Evolutionary conservation across 2,888 invertebrate species (phyloP).

Genomic region (Drosophila falleni): DNA sequence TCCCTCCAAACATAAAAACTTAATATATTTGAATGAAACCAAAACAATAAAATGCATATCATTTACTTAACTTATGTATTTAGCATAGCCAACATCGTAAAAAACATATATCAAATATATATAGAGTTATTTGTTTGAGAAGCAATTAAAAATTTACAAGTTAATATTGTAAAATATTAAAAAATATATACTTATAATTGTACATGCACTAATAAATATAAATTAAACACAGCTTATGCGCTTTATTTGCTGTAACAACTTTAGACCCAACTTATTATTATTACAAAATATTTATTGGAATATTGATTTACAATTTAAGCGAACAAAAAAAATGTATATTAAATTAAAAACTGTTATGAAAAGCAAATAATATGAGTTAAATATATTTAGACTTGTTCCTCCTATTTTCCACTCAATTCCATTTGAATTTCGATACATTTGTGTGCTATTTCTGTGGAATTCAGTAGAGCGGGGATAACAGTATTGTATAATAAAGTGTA

Average conservation of each 20-base stretch:
- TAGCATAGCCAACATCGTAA: conserved; percentile 29
- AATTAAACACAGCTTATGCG: conserved; percentile 43
- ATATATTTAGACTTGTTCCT: conserved; percentile 17
- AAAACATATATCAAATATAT: conserved; percentile 40
- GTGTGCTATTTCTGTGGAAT: conserved; percentile 1
- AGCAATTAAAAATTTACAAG: conserved; percentile 34
- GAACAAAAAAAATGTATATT: conserved; percentile 43
- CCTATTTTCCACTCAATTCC: neutral
- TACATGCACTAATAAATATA: conserved; percentile 22
- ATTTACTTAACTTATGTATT: conserved; percentile 41
- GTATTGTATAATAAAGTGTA: conserved; percentile 49
- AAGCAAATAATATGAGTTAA: conserved; percentile 43
- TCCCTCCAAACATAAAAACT: neutral
- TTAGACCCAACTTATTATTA: conserved; percentile 36
- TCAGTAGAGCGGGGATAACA: neutral
- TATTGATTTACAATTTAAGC: conserved; percentile 43
- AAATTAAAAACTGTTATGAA: conserved; percentile 54
- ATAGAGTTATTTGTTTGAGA: conserved; percentile 44
- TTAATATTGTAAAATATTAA: conserved; percentile 41
- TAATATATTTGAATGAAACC: conserved; percentile 2
- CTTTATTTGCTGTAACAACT: conserved; percentile 29
- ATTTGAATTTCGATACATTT: neutral
- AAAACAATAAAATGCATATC: conserved; percentile 47
- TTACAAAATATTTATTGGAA: conserved; percentile 24
- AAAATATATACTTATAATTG: conserved; percentile 11